phyloP scores from a whole-genome alignment of 2,888 invertebrate genomes.

The Fragum sueziense region DNA sequence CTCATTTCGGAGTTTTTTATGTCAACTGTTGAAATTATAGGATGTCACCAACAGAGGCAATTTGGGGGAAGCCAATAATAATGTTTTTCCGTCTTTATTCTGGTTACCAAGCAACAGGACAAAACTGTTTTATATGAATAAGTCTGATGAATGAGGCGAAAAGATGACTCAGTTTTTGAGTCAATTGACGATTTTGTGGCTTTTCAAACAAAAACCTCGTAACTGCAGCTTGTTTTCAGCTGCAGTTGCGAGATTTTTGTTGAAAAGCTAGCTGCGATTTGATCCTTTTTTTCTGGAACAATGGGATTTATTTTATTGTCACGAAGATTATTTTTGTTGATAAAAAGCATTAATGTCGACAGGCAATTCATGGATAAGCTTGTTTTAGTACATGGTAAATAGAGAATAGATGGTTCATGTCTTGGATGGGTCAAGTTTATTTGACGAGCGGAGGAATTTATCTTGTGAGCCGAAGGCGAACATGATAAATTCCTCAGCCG shows the following conservation, averaged over 20 bases:
- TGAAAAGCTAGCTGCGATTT: too few relatives aligned
- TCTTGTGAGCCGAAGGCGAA: too few relatives aligned
- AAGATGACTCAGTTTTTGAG: slow-evolving; percentile 8
- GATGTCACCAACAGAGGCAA: slow-evolving; percentile 18
- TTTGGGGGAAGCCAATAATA: slow-evolving; percentile 4
- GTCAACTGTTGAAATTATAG: slow-evolving; percentile 14
- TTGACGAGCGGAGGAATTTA: too few relatives aligned
- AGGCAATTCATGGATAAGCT: not conserved
- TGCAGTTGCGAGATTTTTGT: too few relatives aligned
- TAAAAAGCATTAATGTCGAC: not conserved
- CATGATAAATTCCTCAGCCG: too few relatives aligned
- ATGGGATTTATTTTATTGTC: not conserved
- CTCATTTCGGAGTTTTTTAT: not conserved
- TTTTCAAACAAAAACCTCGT: too few relatives aligned
- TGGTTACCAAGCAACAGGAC: slow-evolving; percentile 18
- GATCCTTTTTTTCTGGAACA: not conserved
- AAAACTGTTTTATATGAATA: slow-evolving; percentile 20
- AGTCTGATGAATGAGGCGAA: slow-evolving; percentile 15
- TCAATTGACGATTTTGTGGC: not conserved
- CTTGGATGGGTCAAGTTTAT: too few relatives aligned
- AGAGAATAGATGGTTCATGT: too few relatives aligned
- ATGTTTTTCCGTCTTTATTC: slow-evolving; percentile 13
- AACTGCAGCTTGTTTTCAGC: too few relatives aligned
- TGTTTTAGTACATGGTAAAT: not conserved
- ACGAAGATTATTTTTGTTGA: not conserved